Evolutionary conservation across 2,888 invertebrate species (phyloP), one percentile per base, ranked within the genome.

Genomic region (Automeris io): DNA sequence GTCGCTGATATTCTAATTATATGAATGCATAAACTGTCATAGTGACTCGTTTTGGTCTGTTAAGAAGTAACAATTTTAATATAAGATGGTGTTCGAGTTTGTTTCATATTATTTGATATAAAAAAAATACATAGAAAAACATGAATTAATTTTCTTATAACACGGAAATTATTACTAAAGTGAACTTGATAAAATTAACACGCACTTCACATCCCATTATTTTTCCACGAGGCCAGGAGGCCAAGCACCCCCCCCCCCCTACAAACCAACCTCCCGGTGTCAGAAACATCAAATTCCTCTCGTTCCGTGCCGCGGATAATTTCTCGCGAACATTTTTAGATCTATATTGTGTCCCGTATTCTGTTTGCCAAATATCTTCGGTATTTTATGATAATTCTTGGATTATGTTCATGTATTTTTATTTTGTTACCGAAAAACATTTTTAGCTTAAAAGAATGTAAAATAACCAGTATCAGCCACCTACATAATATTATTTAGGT

Each of bases 241-340:
- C 29, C 16, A 16, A 16, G n/a, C 29, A 29, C 16, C 29, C 29
- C n/a, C 29, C 16, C 1, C 2, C 1, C 3, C 16, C 29, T 8
- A 8, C 29, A 13, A 16, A 16, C 5, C 29, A 13, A 13, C 1
- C 29, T 16, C 16, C 1, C 8, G 16, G 16, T 29, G 29, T 29
- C 29, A 29, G 29, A n/a, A 29, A 29, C 29, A 29, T 29, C 16
- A 29, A 29, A 29, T 29, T 29, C 29, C 29, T 29, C 16, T 29
- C 29, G 29, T 29, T 16, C 29, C 29, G 16, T 29, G 8, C 16
- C 29, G 29, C n/a, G 13, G 29, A 29, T 29, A 29, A 29, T 29
- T 29, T 16, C 29, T 29, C 16, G 16, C 4, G 29, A 29, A 29
- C 29, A 3, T 29, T 29, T 29, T 29, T 29, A 29, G 29, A 29